phyloP scores from a whole-genome alignment of 2,797 vertebrate genomes.

The Gobionotothen gibberifrons region DNA sequence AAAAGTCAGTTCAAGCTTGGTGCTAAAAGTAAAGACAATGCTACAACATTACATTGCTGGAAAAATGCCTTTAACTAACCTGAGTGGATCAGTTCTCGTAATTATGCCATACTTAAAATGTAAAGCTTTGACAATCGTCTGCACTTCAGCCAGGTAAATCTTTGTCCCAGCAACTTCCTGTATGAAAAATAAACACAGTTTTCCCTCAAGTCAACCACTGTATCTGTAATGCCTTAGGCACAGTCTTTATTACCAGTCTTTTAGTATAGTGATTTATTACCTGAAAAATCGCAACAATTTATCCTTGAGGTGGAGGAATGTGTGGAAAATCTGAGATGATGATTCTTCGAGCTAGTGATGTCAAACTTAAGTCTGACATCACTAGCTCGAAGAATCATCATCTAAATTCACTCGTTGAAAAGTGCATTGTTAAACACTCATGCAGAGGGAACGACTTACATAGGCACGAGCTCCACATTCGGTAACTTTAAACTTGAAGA shows the following conservation, averaged over 20 bases:
- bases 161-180: conserved; percentile 69
- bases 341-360: too few relatives aligned
- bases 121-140: conserved; percentile 41
- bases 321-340: too few relatives aligned
- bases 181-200: neutral
- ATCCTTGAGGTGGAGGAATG: too few relatives aligned
- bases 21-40: neutral
- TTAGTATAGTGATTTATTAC: too few relatives aligned
- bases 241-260: too few relatives aligned
- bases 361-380: too few relatives aligned
- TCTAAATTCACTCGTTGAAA: neutral
- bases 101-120: conserved; percentile 79
- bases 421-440: too few relatives aligned
- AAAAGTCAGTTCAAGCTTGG: neutral
- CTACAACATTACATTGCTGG: neutral
- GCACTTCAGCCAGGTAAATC: conserved; percentile 79
- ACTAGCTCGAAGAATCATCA: neutral
- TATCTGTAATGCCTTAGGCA: neutral
- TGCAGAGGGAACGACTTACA: conserved; percentile 64
- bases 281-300: too few relatives aligned
- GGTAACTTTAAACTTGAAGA: conserved; percentile 77
- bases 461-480: conserved; percentile 75
- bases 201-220: neutral
- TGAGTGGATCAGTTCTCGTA: conserved; percentile 71
- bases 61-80: conserved; percentile 48